phyloP scores from a whole-genome alignment of 2,113 vertebrate genomes.

The Lagopus leucura region DNA sequence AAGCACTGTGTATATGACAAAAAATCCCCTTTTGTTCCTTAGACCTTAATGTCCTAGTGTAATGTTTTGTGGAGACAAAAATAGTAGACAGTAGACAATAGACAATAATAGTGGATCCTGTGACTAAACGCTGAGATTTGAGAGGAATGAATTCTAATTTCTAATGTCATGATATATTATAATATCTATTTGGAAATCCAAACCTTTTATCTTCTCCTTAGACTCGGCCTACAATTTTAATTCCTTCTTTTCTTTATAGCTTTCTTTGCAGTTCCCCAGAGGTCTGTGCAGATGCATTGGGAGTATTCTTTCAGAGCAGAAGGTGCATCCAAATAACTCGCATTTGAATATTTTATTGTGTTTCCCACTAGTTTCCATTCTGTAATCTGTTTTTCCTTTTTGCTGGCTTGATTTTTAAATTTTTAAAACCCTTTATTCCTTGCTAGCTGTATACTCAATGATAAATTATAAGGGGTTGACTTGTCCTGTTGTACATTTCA shows the following conservation, averaged over 20 bases:
- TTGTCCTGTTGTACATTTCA: not conserved
- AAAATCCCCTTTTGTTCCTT: not conserved
- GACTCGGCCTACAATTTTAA: not conserved
- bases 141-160: not conserved
- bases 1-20: not conserved
- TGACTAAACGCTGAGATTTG: not conserved
- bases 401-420: not conserved
- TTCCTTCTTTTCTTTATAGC: not conserved
- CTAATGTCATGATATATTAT: not conserved
- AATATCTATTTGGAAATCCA: not conserved
- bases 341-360: not conserved
- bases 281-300: not conserved
- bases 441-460: not conserved
- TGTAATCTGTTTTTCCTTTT: not conserved
- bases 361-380: not conserved
- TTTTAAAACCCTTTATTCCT: not conserved
- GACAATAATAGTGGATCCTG: not conserved
- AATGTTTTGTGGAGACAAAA: not conserved
- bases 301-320: not conserved
- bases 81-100: no score
- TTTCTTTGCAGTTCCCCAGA: not conserved
- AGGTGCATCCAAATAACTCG: not conserved
- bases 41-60: not conserved
- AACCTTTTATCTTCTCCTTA: not conserved
- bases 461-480: not conserved